Evolutionary conservation across 2,797 vertebrate genomes (phyloP), one percentile per base, ranked within the genome.

Genomic region (Chelmon rostratus): DNA sequence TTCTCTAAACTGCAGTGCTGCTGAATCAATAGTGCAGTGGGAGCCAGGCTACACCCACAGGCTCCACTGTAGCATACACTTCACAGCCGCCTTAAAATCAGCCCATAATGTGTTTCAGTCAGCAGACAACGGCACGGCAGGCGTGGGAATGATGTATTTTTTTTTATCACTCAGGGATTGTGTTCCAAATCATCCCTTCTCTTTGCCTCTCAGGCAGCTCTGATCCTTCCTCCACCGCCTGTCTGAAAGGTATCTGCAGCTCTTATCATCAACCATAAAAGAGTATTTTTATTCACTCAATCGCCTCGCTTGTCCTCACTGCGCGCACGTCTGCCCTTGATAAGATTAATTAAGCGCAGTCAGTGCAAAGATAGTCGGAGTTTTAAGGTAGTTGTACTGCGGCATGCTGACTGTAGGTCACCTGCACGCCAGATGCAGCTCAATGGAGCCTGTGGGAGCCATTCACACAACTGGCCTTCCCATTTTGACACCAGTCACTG

Each of bases 11-110:
- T 87, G 87, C 82, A 74, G 77, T 57, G 76, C 74, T 69, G 81
- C 79, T 78, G 76, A 85, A 91, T 87, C 90, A 86, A 88, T 90
- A 88, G 75, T 42, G 85, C 78, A 72, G 65, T 2, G 73, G 76
- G 79, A 85, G 74, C 73, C 87, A 64, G 49, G 78, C 87, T 84
- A 71, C 83, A 59, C 82, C 83, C 83, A 78, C 78, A 78, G 57
- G 56, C 76, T 73, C 65, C 18, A 44, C 58, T 50, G 81, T 73
- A 75, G 69, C 74, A 25, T 25, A 21, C 80, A 72, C 81, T 74
- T 78, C 68, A 75, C 58, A 83, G 50, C 66, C 57, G 37, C 66
- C 74, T 78, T 78, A n/a, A 83, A 83, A 76, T 69, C 78, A 31
- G 35, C 57, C 79, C 64, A 7, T 78, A 73, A 69, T 78, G 78